Evolutionary conservation across 2,113 vertebrate genomes (phyloP).

Genomic region (Aegithalos caudatus): DNA sequence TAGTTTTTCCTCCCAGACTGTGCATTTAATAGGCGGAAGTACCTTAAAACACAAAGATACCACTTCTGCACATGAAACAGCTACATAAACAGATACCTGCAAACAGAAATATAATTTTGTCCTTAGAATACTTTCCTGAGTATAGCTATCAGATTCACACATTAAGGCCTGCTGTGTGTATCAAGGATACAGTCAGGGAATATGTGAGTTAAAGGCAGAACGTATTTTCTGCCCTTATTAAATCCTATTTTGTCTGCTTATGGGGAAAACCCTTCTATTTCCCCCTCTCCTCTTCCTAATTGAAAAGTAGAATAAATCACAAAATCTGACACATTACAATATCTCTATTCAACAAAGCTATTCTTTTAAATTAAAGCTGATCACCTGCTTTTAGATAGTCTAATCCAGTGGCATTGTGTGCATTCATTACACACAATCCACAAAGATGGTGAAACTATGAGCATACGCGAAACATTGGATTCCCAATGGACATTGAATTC

Average conservation of each 20-base stretch:
- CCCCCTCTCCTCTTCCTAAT: background rate
- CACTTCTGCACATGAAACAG: background rate
- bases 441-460: background rate
- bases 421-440: background rate
- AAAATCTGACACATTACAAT: background rate
- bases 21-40: background rate
- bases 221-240: background rate
- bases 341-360: background rate
- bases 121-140: background rate
- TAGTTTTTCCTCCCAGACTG: background rate
- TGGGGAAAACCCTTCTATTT: background rate
- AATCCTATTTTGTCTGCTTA: background rate
- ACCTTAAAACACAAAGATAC: background rate
- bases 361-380: background rate
- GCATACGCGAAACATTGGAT: rapidly evolving
- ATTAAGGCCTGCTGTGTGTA: background rate
- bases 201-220: background rate
- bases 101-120: background rate
- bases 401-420: background rate
- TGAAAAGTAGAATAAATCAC: background rate
- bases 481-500: background rate
- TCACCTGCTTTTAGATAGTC: background rate
- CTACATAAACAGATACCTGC: background rate
- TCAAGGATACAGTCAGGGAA: background rate
- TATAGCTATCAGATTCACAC: background rate